phyloP scores from a whole-genome alignment of 2,797 vertebrate genomes.

The Thalassophryne amazonica region DNA sequence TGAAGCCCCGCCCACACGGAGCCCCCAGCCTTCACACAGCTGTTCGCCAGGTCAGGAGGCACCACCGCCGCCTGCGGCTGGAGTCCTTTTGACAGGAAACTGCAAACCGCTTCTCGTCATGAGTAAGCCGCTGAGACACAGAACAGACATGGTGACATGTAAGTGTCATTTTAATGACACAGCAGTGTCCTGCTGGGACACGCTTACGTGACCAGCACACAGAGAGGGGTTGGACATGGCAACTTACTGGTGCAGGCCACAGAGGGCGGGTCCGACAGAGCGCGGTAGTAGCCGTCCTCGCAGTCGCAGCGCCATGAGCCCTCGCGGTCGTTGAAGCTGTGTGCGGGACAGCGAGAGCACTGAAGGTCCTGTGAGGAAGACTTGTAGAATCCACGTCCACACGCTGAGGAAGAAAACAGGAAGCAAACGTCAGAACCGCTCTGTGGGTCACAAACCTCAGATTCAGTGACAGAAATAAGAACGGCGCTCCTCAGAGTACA shows the following conservation, averaged over 20 bases:
- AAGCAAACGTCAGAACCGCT: background rate
- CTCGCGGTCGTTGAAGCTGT: constrained; percentile 95
- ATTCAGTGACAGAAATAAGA: constrained; percentile 1
- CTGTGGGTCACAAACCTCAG: too few relatives aligned
- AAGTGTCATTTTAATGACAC: constrained; percentile 62
- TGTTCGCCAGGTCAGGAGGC: constrained; percentile 55
- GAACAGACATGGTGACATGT: constrained; percentile 56
- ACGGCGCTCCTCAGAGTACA: too few relatives aligned
- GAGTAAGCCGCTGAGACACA: constrained; percentile 62
- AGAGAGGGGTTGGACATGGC: too few relatives aligned
- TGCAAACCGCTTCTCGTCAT: constrained; percentile 77
- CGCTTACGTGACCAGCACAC: too few relatives aligned
- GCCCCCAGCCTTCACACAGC: constrained; percentile 43
- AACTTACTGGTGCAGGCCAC: constrained; percentile 96
- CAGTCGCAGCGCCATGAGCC: constrained; percentile 96
- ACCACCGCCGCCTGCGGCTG: constrained; percentile 64
- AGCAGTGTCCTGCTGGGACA: too few relatives aligned
- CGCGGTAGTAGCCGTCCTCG: constrained; percentile 95
- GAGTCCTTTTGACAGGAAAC: constrained; percentile 72
- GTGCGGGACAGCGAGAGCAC: constrained; percentile 93
- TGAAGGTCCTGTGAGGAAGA: constrained; percentile 97
- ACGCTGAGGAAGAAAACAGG: constrained; percentile 75
- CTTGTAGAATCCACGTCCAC: constrained; percentile 96
- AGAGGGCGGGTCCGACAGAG: constrained; percentile 89
- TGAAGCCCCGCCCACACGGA: constrained; percentile 36